These are phyloP conservation scores for Oconnorella tubifera DNA, from an alignment of 2,888 invertebrate genomes.

Conservation along the genomic window DNA sequence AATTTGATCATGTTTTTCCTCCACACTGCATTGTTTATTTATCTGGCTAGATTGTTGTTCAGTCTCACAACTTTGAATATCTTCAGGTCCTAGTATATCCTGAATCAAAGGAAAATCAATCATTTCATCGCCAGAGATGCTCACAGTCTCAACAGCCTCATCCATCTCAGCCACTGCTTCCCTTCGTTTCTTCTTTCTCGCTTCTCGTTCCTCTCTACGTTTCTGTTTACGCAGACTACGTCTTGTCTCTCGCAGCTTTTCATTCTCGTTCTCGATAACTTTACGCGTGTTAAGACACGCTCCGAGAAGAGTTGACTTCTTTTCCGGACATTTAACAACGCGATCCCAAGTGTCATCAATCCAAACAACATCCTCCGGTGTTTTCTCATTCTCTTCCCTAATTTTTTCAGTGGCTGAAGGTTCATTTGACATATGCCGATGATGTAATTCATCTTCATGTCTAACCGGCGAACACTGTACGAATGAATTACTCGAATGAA, in stretches of 20 bases:
- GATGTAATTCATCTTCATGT: no score
- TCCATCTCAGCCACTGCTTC: neutral
- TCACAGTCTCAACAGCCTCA: neutral
- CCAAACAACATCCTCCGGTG: neutral
- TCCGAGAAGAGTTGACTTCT: conserved; percentile 7
- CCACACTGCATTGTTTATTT: no score
- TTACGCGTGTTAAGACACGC: conserved; percentile 15
- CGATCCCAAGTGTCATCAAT: conserved; percentile 2
- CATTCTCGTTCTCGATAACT: neutral
- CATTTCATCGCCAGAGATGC: conserved; percentile 1
- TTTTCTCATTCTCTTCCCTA: neutral
- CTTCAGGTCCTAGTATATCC: neutral
- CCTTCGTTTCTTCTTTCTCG: neutral
- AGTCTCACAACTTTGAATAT: no score
- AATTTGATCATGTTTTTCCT: no score
- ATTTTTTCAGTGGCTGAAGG: no score
- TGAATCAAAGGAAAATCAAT: neutral
- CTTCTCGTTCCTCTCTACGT: neutral
- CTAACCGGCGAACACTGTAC: no score
- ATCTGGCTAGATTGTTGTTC: no score
- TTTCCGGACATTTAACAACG: conserved; percentile 4
- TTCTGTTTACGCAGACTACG: neutral
- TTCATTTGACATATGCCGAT: no score
- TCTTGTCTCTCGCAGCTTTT: neutral
- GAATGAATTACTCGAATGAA: no score